Conservation (phyloP, 1,140 invertebrate species). For the Cotesia glomerata region DNA sequence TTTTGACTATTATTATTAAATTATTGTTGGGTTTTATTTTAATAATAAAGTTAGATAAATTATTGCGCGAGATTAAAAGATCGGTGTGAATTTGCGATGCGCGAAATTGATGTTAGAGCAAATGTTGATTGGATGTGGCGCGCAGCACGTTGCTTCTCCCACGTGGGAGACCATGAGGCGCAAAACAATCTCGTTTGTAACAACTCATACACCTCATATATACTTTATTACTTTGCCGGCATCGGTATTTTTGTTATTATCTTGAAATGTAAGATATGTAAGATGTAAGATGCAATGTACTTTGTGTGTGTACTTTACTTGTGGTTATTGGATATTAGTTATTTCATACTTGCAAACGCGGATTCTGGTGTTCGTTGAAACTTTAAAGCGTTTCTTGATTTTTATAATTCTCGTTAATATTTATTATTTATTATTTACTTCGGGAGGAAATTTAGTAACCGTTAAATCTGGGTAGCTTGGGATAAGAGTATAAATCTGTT, state of each 20-base stretch:
- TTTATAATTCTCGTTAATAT: not conserved
- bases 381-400: not conserved
- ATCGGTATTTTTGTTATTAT: not conserved
- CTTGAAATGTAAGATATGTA: not conserved
- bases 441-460: not conserved
- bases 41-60: not conserved
- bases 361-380: not conserved
- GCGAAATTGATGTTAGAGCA: slow-evolving; percentile 1
- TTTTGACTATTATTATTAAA: not conserved
- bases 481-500: slow-evolving; percentile 27
- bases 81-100: not conserved
- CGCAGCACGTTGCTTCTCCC: slow-evolving; percentile 51
- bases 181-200: slow-evolving; percentile 49
- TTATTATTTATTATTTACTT: not conserved
- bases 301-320: too few species aligned
- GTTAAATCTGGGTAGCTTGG: slow-evolving; percentile 47
- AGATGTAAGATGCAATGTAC: not conserved
- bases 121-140: slow-evolving; percentile 38
- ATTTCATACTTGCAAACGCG: too few species aligned
- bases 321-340: too few species aligned
- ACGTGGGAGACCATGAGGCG: slow-evolving; percentile 55
- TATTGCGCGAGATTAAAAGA: not conserved
- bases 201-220: not conserved
- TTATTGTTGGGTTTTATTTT: slow-evolving; percentile 8
- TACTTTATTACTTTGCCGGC: not conserved